Evolutionary conservation across 2,113 vertebrate genomes (phyloP), one percentile per base, ranked within the genome.

Genomic region (Lutjanus erythropterus): DNA sequence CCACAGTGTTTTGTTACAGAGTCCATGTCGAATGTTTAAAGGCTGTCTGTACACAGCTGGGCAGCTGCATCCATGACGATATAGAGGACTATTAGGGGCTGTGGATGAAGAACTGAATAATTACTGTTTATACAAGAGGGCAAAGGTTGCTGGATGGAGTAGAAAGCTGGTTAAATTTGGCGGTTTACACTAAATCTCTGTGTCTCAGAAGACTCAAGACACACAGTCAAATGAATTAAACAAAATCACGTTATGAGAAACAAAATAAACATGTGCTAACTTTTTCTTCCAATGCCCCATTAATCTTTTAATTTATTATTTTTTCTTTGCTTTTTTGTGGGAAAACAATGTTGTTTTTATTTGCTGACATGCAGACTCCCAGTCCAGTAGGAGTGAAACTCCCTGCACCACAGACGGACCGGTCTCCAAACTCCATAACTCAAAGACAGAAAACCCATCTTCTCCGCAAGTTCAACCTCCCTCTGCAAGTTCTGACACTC

Each of bases 301-400:
- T 47, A 6, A 5, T n/a, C 19, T 19, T 52, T 50, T 53, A 6
- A 27, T 49, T 21, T 46, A 27, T 35, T 18, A 44, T 0, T 5
- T 23, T 65, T 39, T 39, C 23, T 25, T 33, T 65, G 7, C 2
- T 35, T 31, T 21, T 15, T 12, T 14, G 16, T 42, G 29, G n/a
- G 23, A 5, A 64, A 50, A 52, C 14, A 27, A 11, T 41, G 25
- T 19, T 66, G 7, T 83, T 64, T 86, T 11, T 84, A 44, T 75
- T 66, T 53, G 60, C 35, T 71, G 44, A 14, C 53, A 21, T 71
- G 35, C 73, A 95, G 96, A 95, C 69, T 79, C 59, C 44, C 81
- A 42, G 1, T 75, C 80, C 15, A 85, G 85, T 18, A 65, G 86
- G 41, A 61, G 27, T 82, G 90, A 88, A 52, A 69, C 91, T 37